phyloP scores from a whole-genome alignment of 2,888 invertebrate genomes.

The Rhagonycha fulva region DNA sequence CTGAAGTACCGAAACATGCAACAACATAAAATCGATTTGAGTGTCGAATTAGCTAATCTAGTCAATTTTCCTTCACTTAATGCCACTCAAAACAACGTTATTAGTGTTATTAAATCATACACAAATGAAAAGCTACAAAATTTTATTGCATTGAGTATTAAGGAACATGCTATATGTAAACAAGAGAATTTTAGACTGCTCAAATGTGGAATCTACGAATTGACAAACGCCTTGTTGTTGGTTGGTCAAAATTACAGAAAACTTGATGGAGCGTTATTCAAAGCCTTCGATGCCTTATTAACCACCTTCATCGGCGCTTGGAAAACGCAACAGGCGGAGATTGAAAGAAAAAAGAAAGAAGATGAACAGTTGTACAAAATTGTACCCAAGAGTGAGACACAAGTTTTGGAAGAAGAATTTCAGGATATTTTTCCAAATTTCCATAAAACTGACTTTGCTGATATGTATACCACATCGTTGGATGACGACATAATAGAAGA shows the following conservation, averaged over 20 bases:
- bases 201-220: constrained; percentile 71
- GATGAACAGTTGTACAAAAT: constrained; percentile 77
- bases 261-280: constrained; percentile 41
- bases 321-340: constrained; percentile 74
- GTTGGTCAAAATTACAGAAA: constrained; percentile 49
- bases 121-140: constrained; percentile 38
- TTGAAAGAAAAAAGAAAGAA: constrained; percentile 69
- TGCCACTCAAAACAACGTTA: constrained; percentile 44
- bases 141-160: constrained; percentile 39
- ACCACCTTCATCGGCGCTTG: constrained; percentile 70
- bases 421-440: constrained; percentile 72
- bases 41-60: constrained; percentile 54
- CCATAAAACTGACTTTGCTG: constrained; percentile 70
- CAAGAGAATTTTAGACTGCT: constrained; percentile 62
- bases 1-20: constrained; percentile 41
- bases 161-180: constrained; percentile 34
- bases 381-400: constrained; percentile 60
- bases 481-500: constrained; percentile 32
- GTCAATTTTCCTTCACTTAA: constrained; percentile 59
- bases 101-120: constrained; percentile 57
- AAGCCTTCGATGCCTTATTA: constrained; percentile 60
- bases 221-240: constrained; percentile 67
- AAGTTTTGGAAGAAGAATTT: constrained; percentile 67
- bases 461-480: constrained; percentile 56
- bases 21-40: constrained; percentile 29